A percentile compares a stretch with the other conserved stretches of the same genome.
Conservation (phyloP, 1,140 invertebrate genomes). For the Rhagoletis pomonella region DNA sequence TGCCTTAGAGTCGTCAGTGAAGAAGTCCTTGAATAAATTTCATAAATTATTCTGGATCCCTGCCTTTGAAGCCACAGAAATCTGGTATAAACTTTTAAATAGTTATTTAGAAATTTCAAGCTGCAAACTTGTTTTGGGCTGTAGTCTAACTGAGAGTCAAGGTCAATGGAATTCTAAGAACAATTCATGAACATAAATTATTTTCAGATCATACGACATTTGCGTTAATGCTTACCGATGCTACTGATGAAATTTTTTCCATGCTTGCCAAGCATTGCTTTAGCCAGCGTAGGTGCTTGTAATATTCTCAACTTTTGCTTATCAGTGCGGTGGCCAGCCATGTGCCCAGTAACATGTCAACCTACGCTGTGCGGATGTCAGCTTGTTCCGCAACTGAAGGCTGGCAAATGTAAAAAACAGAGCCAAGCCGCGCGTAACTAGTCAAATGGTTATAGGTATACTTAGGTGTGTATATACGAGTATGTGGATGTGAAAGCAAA, state of each 20-base stretch:
- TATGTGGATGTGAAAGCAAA: not conserved
- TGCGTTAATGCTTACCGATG: not conserved
- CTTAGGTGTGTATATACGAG: not conserved
- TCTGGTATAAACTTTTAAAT: too few relatives aligned
- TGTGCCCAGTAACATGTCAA: slow-evolving; percentile 2
- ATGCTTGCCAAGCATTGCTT: not conserved
- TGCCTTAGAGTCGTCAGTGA: too few relatives aligned
- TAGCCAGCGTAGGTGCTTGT: not conserved
- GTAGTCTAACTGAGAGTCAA: too few relatives aligned
- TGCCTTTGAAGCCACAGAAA: too few relatives aligned
- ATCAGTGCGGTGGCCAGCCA: slow-evolving; percentile 1
- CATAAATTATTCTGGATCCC: too few relatives aligned
- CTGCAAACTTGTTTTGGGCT: too few relatives aligned
- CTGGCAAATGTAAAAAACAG: not conserved
- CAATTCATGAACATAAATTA: too few relatives aligned
- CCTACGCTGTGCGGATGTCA: not conserved
- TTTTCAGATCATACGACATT: not conserved
- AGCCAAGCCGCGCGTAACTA: not conserved
- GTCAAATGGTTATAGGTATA: not conserved
- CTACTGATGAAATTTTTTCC: not conserved
- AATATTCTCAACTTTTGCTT: not conserved
- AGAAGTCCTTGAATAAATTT: too few relatives aligned
- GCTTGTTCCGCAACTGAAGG: not conserved
- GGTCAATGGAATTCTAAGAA: too few relatives aligned
- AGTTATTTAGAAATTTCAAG: too few relatives aligned